A percentile compares a stretch with the other conserved stretches of the same genome.
Evolutionary conservation across 2,888 invertebrate species (phyloP).

Genomic region (Cecidostiba fungosa): DNA sequence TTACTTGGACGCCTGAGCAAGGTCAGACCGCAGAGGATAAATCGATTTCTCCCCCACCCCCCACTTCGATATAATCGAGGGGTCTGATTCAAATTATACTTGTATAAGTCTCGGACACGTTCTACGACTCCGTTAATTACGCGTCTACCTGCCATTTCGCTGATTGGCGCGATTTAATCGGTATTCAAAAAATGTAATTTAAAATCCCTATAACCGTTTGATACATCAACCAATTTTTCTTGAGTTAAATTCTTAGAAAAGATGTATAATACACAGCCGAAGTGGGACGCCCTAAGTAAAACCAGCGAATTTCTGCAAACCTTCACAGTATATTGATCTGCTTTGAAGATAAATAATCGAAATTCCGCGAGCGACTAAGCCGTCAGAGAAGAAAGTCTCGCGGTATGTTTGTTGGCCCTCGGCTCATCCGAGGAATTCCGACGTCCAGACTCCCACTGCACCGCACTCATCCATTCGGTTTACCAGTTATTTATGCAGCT

Average conservation of each 20-base stretch:
- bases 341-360: slow-evolving; percentile 20
- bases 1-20: slow-evolving; percentile 17
- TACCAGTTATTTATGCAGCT: slow-evolving; percentile 35
- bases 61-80: slow-evolving; percentile 1
- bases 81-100: slow-evolving; percentile 6
- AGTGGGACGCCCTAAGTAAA: background rate
- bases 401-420: slow-evolving; percentile 11
- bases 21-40: slow-evolving; percentile 10
- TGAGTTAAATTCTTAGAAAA: background rate
- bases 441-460: background rate
- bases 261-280: background rate
- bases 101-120: background rate
- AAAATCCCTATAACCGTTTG: no score
- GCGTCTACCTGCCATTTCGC: background rate
- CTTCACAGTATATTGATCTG: background rate
- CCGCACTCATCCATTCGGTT: background rate
- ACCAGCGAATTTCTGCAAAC: background rate
- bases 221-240: no score
- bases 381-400: no score
- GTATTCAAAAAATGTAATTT: background rate
- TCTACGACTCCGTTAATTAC: background rate
- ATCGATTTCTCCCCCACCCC: slow-evolving; percentile 6
- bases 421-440: background rate
- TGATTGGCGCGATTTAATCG: background rate
- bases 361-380: background rate